These are phyloP conservation scores for Drosophila insularis DNA, from an alignment of 1,140 invertebrate species.

Conservation along the genomic window DNA sequence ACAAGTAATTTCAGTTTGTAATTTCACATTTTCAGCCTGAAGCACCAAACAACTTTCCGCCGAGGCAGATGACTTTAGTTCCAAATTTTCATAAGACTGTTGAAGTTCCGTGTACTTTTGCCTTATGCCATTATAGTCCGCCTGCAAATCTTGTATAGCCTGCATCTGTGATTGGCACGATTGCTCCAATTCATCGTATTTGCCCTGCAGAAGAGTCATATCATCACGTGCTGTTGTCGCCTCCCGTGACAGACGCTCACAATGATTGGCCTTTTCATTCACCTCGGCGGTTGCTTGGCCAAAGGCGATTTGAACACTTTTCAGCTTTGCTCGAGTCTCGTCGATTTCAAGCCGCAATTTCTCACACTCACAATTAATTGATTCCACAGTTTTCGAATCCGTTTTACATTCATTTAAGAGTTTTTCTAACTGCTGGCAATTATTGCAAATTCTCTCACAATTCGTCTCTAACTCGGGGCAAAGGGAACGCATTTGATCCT, in stretches of 20 bases:
- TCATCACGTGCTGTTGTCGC: constrained; percentile 35
- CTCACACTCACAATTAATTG: constrained; percentile 49
- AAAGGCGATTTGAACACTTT: constrained; percentile 41
- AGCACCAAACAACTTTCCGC: constrained; percentile 31
- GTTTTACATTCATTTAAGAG: constrained; percentile 40
- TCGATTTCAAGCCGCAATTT: constrained; percentile 46
- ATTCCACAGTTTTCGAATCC: constrained; percentile 27
- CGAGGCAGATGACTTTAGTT: constrained; percentile 1
- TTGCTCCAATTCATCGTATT: constrained; percentile 42
- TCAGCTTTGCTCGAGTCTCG: constrained; percentile 33
- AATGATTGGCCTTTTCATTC: constrained; percentile 29
- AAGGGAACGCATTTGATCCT: constrained; percentile 49
- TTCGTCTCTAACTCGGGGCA: constrained; percentile 46
- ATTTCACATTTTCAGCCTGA: constrained; percentile 29
- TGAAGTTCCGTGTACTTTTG: constrained; percentile 55
- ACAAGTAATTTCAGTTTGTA: constrained; percentile 50
- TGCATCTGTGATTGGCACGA: constrained; percentile 29
- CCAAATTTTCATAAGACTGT: constrained; percentile 42
- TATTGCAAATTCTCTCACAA: constrained; percentile 53
- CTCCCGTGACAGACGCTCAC: constrained; percentile 35
- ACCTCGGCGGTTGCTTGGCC: constrained; percentile 37
- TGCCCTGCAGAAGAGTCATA: constrained; percentile 35
- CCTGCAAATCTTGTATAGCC: constrained; percentile 36
- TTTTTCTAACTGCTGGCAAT: constrained; percentile 53
- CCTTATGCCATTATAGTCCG: constrained; percentile 46